Base-by-base conservation (phyloP, 2,113 vertebrate genomes). In the Chrysochloris asiatica region DNA sequence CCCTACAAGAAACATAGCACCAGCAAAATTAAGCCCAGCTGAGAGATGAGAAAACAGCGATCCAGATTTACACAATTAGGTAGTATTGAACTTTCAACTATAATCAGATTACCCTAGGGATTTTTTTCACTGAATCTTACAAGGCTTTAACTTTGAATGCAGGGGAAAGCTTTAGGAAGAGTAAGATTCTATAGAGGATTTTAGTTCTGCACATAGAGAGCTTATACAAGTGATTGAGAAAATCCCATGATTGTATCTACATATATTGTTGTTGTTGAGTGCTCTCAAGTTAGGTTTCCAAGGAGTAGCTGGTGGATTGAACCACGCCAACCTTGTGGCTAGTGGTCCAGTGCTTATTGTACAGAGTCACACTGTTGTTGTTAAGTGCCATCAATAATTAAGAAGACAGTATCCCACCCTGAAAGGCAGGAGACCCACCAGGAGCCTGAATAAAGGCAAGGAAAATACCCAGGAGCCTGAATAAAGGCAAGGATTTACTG, bases 41-140 rank as follows among this genome's bases (percentile, higher is more conserved):
- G 33, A 87, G 11, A 76, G 21, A 63, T 52, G 54, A 89, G 63
- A 63, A 94, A 75, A 83, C 6, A 75, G 78, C 12, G 22, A 26
- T 76, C 89, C 45, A 83, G 59, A 84, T 56, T 65, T 56, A 91
- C 21, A 54, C 24, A 65, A 52, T 84, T 81, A 81, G n/a, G 14
- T 24, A 22, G 8, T 75, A 45, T 38, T 56, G 30, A 2, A 52
- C 54, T 86, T 94, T 90, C 71, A 76, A 26, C 61, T 77, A 86
- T 9, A 72, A n/a, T 72, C 72, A 83, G 47, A 85, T 69, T n/a
- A 59, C 52, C 14, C 30, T 33, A 89, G 77, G 22, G 17, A 47
- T 50, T 54, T 81, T n/a, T 89, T 67, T 48, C 30, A 72, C 7
- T 86, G 63, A 89, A 22, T 59, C 26, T 87, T 69, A 78, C 2